Conservation (phyloP, 2,888 invertebrate genomes). For the Acrobasis suavella region DNA sequence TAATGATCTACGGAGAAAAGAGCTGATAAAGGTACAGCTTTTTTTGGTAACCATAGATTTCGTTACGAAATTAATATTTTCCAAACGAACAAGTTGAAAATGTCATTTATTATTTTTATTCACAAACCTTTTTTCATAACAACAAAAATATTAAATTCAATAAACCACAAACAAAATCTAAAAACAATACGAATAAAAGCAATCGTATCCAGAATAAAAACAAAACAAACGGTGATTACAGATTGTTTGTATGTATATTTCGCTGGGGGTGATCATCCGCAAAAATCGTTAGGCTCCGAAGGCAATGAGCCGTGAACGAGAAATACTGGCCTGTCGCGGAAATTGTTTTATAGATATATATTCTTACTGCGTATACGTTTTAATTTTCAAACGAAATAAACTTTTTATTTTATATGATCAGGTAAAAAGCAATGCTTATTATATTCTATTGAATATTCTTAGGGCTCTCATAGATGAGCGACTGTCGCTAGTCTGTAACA, state of each 20-base stretch:
- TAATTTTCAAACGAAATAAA: slow-evolving; percentile 1
- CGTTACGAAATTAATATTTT: too few species aligned
- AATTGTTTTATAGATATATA: slow-evolving; percentile 1
- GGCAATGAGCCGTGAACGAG: slow-evolving; percentile 18
- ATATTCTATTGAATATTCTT: too few species aligned
- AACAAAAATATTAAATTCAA: not conserved
- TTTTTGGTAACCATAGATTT: too few species aligned
- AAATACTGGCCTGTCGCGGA: slow-evolving; percentile 20
- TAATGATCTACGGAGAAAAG: too few species aligned
- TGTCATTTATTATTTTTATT: too few species aligned
- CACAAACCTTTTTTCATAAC: too few species aligned
- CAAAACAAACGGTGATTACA: slow-evolving; percentile 14
- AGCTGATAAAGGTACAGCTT: too few species aligned
- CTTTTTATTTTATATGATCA: too few species aligned
- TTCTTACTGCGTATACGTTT: not conserved
- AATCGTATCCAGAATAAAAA: slow-evolving; percentile 10
- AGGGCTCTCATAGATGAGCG: too few species aligned
- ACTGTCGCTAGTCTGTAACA: too few species aligned
- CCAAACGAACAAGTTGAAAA: too few species aligned
- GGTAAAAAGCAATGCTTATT: too few species aligned
- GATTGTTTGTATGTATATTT: slow-evolving; percentile 15
- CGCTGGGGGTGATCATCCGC: slow-evolving; percentile 18
- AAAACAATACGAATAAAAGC: not conserved
- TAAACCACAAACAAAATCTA: not conserved
- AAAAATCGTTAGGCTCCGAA: slow-evolving; percentile 13